Percentiles rank a stretch among this genome's conserved stretches.
phyloP scores from a whole-genome alignment of 2,888 invertebrate species.

The Halictus ligatus region DNA sequence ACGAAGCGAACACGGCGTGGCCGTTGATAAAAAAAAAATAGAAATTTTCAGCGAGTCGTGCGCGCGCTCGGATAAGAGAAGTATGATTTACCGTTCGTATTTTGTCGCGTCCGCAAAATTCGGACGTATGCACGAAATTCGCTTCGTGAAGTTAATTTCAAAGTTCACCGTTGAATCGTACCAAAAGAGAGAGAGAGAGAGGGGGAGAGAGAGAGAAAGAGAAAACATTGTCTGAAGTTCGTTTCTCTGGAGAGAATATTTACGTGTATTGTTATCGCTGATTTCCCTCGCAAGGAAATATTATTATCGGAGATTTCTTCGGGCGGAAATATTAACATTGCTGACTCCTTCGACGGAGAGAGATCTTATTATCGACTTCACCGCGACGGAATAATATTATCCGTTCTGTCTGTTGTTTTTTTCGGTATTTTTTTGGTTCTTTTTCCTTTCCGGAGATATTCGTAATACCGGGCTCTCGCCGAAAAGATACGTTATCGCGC shows the following conservation, averaged over 20 bases:
- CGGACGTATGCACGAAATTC: too few species aligned
- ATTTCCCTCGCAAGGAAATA: neutral
- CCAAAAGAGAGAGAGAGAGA: neutral
- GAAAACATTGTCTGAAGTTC: neutral
- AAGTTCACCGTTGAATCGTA: neutral
- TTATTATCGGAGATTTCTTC: slow-evolving; percentile 7
- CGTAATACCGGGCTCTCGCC: neutral
- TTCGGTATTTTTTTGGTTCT: too few species aligned
- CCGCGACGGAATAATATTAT: slow-evolving; percentile 9
- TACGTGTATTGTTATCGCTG: neutral
- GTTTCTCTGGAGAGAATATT: neutral
- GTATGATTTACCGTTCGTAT: neutral
- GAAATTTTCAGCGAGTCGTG: neutral
- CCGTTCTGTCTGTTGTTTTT: neutral
- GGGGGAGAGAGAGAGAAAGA: neutral
- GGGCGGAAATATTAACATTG: neutral
- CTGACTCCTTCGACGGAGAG: neutral
- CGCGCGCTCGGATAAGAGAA: slow-evolving; percentile 5
- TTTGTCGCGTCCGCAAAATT: neutral
- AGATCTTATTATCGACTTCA: neutral
- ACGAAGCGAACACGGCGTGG: neutral
- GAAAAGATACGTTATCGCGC: neutral
- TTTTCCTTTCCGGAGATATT: neutral
- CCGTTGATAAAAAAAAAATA: neutral
- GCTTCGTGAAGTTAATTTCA: neutral